These are phyloP conservation scores for Meriones unguiculatus DNA, from an alignment of 2,113 vertebrate species.

Conservation along the genomic window DNA sequence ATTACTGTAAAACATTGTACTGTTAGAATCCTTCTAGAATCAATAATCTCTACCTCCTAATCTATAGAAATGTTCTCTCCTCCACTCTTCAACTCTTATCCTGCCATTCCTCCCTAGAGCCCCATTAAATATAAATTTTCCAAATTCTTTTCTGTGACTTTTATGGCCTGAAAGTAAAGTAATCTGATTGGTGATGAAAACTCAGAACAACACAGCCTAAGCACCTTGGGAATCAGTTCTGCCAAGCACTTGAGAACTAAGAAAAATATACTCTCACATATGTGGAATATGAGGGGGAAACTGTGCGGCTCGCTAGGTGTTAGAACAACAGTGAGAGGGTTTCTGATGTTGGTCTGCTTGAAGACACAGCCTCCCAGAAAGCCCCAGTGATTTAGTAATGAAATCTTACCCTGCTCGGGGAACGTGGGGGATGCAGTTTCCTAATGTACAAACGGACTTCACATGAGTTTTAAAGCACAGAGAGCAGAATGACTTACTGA, in stretches of 20 bases:
- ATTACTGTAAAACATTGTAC: background rate
- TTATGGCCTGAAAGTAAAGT: constrained; percentile 77
- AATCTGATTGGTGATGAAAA: constrained; percentile 84
- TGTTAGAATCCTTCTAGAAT: background rate
- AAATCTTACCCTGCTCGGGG: constrained; percentile 61
- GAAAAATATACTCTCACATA: constrained; percentile 76
- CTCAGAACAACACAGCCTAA: constrained; percentile 73
- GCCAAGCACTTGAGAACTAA: constrained; percentile 78
- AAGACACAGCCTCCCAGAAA: constrained; percentile 66
- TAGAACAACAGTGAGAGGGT: constrained; percentile 76
- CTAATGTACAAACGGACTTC: constrained; percentile 34
- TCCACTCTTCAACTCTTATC: constrained; percentile 20
- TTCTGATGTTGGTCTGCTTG: constrained; percentile 67
- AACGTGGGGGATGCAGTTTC: constrained; percentile 53
- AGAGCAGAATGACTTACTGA: constrained; percentile 1
- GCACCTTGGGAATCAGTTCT: constrained; percentile 76
- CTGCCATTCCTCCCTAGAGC: constrained; percentile 53
- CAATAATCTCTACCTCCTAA: constrained; percentile 16
- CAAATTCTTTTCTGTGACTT: constrained; percentile 73
- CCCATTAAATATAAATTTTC: constrained; percentile 74
- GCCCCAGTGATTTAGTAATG: constrained; percentile 43
- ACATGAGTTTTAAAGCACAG: constrained; percentile 29
- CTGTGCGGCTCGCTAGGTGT: constrained; percentile 68
- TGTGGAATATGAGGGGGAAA: constrained; percentile 63
- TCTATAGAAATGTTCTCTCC: constrained; percentile 33